Evolutionary conservation across 2,113 vertebrate species (phyloP).

Genomic region (Lepus europaeus): DNA sequence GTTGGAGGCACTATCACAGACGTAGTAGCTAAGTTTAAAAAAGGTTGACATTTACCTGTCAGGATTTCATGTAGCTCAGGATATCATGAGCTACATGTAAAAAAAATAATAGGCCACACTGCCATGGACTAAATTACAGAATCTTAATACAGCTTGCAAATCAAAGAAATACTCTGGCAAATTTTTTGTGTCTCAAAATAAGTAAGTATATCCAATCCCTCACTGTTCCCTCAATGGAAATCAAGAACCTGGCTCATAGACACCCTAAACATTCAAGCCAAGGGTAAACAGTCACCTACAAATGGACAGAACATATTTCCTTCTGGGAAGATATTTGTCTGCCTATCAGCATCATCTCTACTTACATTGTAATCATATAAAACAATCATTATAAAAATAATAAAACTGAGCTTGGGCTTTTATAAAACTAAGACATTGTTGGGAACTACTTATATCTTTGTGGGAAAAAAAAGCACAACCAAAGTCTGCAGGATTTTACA

Average conservation of each 20-base stretch:
- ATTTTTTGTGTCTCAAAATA: slow-evolving; percentile 51
- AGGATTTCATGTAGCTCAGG: not conserved
- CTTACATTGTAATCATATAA: slow-evolving; percentile 24
- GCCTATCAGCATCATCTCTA: slow-evolving; percentile 45
- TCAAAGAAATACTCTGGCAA: not conserved
- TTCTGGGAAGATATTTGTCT: slow-evolving; percentile 32
- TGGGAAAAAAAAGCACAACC: not conserved
- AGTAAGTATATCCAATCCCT: not conserved
- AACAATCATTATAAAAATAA: slow-evolving; percentile 60
- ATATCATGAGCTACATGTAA: not conserved
- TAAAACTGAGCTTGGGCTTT: slow-evolving; percentile 9
- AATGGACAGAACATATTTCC: not conserved
- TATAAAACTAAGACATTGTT: slow-evolving; percentile 10
- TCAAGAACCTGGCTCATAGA: not conserved
- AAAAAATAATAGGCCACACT: not conserved
- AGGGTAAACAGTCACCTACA: not conserved
- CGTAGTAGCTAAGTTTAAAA: not conserved
- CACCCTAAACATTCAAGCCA: not conserved
- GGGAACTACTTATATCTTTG: slow-evolving; percentile 32
- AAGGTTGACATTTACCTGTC: not conserved
- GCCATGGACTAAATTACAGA: not conserved
- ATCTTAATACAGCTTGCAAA: slow-evolving; percentile 22
- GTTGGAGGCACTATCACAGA: not conserved
- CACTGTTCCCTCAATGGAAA: not conserved
- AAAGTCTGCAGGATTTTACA: slow-evolving; percentile 29